Evolutionary conservation across 2,888 invertebrate species (phyloP).

Genomic region (Hetaerina titia): DNA sequence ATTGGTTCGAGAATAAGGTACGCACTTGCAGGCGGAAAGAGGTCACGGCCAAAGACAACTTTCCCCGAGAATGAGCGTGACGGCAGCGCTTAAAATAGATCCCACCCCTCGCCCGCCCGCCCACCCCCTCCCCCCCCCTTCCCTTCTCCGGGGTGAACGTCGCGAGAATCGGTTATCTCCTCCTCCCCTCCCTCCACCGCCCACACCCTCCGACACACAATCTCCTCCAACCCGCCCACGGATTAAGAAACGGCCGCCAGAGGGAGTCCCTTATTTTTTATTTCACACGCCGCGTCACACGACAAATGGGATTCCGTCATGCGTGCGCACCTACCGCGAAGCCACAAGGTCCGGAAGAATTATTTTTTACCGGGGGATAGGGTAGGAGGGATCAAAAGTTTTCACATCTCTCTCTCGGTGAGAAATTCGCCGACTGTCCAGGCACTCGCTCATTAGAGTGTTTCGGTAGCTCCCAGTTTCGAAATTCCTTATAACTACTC

Average conservation of each 20-base stretch:
- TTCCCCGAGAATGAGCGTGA: neutral
- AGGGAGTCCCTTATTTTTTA: neutral
- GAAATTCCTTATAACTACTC: too few relatives aligned
- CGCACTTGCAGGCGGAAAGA: neutral
- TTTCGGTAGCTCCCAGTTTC: too few relatives aligned
- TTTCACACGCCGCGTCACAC: neutral
- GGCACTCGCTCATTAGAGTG: too few relatives aligned
- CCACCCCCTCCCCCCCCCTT: neutral
- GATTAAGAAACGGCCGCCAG: constrained; percentile 7
- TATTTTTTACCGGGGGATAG: neutral
- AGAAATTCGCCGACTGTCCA: too few relatives aligned
- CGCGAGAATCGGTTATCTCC: neutral
- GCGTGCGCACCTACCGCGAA: neutral
- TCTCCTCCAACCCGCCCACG: constrained; percentile 1
- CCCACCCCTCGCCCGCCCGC: neutral
- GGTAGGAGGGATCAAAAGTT: neutral
- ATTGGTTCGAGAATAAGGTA: neutral
- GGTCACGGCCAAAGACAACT: constrained; percentile 53
- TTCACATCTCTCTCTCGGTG: too few relatives aligned
- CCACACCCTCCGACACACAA: neutral
- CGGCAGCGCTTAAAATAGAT: constrained; percentile 43
- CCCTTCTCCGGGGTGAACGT: constrained; percentile 12
- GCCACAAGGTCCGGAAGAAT: neutral
- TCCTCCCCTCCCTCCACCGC: neutral
- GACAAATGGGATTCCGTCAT: constrained; percentile 1